Evolutionary conservation across 2,797 vertebrate genomes (phyloP).

Genomic region (Psittacula derbiana): DNA sequence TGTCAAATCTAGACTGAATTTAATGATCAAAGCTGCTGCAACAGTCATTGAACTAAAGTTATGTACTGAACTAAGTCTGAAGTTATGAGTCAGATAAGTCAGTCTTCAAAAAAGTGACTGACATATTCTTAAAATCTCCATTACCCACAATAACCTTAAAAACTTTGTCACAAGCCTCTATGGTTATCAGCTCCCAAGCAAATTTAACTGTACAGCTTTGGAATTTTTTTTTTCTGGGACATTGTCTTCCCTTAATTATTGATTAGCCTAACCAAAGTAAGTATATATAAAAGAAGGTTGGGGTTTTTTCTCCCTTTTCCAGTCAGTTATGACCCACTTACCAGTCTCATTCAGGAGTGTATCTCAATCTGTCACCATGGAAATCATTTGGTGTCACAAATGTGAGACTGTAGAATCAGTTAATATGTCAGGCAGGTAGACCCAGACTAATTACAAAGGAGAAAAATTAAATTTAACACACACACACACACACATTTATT

Average conservation of each 20-base stretch:
- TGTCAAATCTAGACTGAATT: neutral
- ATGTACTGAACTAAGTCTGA: neutral
- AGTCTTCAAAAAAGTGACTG: neutral
- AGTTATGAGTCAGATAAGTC: neutral
- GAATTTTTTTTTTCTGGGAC: neutral
- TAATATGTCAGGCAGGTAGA: slow-evolving; percentile 30
- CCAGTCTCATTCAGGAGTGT: neutral
- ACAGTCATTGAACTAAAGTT: neutral
- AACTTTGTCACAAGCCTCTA: neutral
- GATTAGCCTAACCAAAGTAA: neutral
- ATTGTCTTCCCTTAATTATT: neutral
- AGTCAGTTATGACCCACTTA: neutral
- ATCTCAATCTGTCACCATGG: slow-evolving; percentile 22
- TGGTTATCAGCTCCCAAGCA: neutral
- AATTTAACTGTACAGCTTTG: neutral
- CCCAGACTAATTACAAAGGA: neutral
- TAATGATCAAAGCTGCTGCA: neutral
- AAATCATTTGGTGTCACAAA: slow-evolving; percentile 32
- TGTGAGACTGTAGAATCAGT: neutral
- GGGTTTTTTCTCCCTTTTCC: neutral
- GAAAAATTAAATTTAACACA: neutral
- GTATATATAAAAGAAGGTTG: neutral
- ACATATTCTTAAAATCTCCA: neutral
- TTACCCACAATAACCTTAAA: neutral
- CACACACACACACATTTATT: neutral